phyloP scores from a whole-genome alignment of 2,113 vertebrate genomes.

The Arvicanthis niloticus region DNA sequence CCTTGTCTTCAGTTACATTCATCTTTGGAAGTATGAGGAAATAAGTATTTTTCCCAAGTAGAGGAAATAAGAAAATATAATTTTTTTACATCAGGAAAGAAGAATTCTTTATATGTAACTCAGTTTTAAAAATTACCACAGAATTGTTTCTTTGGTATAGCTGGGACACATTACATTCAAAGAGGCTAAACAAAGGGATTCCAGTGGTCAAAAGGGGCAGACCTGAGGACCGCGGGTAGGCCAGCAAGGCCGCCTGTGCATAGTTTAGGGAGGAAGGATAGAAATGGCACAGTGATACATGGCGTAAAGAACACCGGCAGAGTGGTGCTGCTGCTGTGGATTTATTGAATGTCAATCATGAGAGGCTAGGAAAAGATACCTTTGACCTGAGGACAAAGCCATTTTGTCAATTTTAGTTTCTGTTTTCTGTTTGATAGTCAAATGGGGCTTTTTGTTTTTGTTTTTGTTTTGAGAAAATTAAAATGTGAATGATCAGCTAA shows the following conservation, averaged over 20 bases:
- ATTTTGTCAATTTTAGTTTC: background rate
- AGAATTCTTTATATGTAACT: background rate
- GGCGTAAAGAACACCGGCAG: background rate
- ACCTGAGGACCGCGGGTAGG: background rate
- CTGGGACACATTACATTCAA: background rate
- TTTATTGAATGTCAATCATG: background rate
- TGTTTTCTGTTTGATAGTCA: background rate
- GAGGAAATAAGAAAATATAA: background rate
- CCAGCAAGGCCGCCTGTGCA: background rate
- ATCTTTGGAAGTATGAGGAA: background rate
- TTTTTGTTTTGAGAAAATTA: slow-evolving; percentile 38
- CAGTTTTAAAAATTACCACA: background rate
- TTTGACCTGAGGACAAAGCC: background rate
- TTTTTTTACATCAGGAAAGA: background rate
- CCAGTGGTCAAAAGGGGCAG: background rate
- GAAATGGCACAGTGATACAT: background rate
- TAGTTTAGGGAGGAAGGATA: background rate
- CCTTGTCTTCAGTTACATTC: background rate
- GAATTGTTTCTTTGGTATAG: background rate
- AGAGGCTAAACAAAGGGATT: background rate
- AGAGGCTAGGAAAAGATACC: background rate
- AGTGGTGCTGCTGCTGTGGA: background rate
- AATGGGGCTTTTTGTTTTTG: background rate
- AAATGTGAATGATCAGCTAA: background rate
- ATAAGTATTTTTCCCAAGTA: background rate